phyloP scores from a whole-genome alignment of 1,140 invertebrate genomes.

The Muscidifurax raptorellus region DNA sequence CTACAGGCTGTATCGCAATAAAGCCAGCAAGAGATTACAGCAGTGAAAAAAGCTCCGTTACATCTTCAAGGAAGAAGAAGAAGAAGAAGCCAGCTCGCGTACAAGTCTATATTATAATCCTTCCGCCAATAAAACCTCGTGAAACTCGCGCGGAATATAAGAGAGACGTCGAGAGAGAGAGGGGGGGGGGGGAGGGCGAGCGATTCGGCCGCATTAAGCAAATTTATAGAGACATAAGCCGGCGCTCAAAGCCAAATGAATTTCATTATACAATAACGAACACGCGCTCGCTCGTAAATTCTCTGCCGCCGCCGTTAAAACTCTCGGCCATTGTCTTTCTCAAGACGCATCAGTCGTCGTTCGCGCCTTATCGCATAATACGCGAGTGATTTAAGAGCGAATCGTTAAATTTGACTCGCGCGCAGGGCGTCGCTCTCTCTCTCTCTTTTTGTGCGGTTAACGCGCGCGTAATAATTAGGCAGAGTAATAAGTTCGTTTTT shows the following conservation, averaged over 20 bases:
- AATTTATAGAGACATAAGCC: constrained; percentile 44
- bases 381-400: background rate
- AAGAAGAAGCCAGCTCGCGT: no score
- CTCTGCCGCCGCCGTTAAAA: constrained; percentile 2
- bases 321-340: constrained; percentile 30
- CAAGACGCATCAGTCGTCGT: background rate
- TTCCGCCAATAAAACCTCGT: background rate
- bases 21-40: background rate
- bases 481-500: no score
- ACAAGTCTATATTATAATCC: background rate
- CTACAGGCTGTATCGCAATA: no score
- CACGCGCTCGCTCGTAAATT: constrained; percentile 33
- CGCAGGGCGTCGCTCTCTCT: background rate
- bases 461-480: background rate
- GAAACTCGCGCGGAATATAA: background rate
- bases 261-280: constrained; percentile 48
- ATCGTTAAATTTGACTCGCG: constrained; percentile 30
- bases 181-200: background rate
- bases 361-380: constrained; percentile 26
- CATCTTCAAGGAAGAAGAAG: background rate
- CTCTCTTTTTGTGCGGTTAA: background rate
- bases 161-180: background rate
- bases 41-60: background rate
- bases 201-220: constrained; percentile 27
- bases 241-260: constrained; percentile 29